Evolutionary conservation across 2,888 invertebrate genomes (phyloP), one percentile per base, ranked within the genome.

Genomic region (Cryptocephalus moraei): DNA sequence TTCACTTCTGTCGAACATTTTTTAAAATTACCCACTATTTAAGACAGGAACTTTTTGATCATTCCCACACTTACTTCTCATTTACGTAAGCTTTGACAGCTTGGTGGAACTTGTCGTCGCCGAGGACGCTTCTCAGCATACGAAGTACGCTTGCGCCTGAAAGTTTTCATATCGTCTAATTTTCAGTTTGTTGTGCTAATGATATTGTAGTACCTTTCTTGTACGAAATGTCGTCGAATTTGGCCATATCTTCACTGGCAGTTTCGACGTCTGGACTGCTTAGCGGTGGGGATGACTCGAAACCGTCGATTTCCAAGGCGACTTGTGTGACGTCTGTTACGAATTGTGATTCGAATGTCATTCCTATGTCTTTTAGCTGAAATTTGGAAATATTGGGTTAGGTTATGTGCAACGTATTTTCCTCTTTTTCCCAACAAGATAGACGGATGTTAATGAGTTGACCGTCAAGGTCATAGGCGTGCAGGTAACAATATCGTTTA

Each of bases 121-220:
- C 80, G 32, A 84, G 67, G 1, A 76, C 66, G 61, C 82, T 78
- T 53, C 78, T 76, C 36, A 83, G 69, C 84, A 84, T 83, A 52
- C 83, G 77, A 46, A 86, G 32, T 36, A 61, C 47, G 44, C 57
- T 55, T 14, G 48, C 59, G 33, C 58, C 61, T 60, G 36, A 47
- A 49, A 47, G 13, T 39, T 34, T 34, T 34, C 12, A 42, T 9
- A 14, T 31, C 12, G 8, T n/a, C 14, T 10, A 41, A 12, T 32
- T 9, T 33, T 38, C 13, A 13, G 14, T 46, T 32, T 31, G 11
- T 14, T 32, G 22, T 22, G 3, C 22, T 22, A 22, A 22, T 6
- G 22, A 6, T 4, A 22, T 22, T 40, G 8, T 63, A 78, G 8
- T 63, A 78, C 81, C 81, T 72, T 82, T 82, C 48, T 75, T 73